Conservation (phyloP, 53 echinoderm and acorn worm species). For the Paracentrotus lividus region DNA sequence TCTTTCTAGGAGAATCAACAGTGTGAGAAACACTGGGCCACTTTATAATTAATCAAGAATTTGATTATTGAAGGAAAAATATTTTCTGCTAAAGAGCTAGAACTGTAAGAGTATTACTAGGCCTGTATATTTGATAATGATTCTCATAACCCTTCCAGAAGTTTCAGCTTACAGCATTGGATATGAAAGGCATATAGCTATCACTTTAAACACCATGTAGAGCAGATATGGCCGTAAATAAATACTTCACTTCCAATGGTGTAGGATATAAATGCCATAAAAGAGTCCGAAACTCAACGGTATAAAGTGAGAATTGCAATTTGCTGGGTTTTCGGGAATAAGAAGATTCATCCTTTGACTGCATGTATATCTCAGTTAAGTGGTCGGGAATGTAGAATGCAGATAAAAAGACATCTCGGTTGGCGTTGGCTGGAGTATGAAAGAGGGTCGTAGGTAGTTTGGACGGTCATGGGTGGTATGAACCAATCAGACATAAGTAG, state of each 20-base stretch:
- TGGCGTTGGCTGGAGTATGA: not conserved
- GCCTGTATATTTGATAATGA: too few species aligned
- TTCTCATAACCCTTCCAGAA: too few species aligned
- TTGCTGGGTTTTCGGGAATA: not conserved
- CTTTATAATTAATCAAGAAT: too few species aligned
- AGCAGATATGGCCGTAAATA: not conserved
- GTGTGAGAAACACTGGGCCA: too few species aligned
- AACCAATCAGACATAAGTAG: constrained; percentile 42
- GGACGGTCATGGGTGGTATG: constrained; percentile 14
- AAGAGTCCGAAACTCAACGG: not conserved
- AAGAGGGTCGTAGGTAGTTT: not conserved
- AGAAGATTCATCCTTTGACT: not conserved
- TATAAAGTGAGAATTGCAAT: not conserved
- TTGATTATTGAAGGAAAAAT: too few species aligned
- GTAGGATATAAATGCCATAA: not conserved
- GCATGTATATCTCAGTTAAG: not conserved
- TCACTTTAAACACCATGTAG: too few species aligned
- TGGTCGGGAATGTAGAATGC: not conserved
- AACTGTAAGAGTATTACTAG: too few species aligned
- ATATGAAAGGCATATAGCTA: too few species aligned
- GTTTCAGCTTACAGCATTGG: too few species aligned
- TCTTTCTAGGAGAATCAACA: too few species aligned
- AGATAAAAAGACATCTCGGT: not conserved
- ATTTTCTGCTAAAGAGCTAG: too few species aligned
- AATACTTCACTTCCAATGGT: not conserved